A percentile compares a stretch with the other conserved stretches of the same genome.
These are phyloP conservation scores for Mustelus asterias DNA, from an alignment of 2,113 vertebrate species.

Conservation along the genomic window DNA sequence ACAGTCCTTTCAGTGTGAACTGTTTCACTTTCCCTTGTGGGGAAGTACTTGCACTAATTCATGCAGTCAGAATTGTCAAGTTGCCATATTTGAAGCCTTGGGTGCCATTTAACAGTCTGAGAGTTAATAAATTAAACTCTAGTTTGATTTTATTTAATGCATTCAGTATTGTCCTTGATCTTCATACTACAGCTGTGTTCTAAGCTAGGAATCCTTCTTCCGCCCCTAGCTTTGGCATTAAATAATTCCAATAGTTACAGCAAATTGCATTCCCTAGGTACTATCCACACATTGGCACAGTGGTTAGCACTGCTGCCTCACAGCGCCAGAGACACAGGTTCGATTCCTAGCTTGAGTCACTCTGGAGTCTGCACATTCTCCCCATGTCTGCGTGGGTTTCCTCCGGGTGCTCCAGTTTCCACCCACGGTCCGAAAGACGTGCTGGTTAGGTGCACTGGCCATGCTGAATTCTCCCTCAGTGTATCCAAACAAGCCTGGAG, in stretches of 20 bases:
- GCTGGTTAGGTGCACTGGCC: too few relatives aligned
- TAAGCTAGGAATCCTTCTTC: neutral
- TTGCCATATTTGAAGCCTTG: neutral
- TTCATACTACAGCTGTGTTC: neutral
- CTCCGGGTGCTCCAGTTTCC: too few relatives aligned
- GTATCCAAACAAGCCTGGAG: too few relatives aligned
- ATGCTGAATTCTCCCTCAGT: too few relatives aligned
- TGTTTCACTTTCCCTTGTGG: neutral
- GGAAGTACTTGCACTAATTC: neutral
- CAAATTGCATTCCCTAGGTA: neutral
- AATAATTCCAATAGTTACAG: neutral
- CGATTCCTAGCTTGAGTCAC: too few relatives aligned
- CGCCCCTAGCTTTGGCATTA: neutral
- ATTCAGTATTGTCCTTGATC: neutral
- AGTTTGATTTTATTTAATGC: neutral
- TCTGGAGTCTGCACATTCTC: too few relatives aligned
- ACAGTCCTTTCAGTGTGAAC: neutral
- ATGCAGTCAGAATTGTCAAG: neutral
- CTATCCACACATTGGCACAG: neutral
- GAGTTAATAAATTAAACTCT: neutral
- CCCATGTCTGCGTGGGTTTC: too few relatives aligned
- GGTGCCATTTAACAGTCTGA: neutral
- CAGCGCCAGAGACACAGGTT: too few relatives aligned
- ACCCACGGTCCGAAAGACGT: too few relatives aligned
- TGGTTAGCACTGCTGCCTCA: too few relatives aligned